A percentile compares a stretch with the other conserved stretches of the same genome.
Conservation (phyloP, 2,113 vertebrate species). For the Corythoichthys haematopterus region DNA sequence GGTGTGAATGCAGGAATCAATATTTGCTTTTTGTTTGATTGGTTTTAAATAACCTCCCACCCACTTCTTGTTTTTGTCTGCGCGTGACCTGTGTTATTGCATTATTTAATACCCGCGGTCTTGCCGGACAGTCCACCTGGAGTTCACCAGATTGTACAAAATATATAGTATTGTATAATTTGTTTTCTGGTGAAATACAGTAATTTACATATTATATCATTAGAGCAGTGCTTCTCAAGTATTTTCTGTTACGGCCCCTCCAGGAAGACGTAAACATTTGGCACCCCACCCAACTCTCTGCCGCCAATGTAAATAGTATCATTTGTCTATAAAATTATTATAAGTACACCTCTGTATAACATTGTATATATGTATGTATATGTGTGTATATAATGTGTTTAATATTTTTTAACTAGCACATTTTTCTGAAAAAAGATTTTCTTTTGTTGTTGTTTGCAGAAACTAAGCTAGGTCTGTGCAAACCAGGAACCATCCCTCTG, state of each 20-base stretch:
- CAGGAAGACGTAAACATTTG: no score
- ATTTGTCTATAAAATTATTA: no score
- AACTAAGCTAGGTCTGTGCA: slow-evolving; percentile 69
- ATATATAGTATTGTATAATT: no score
- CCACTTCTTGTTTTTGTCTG: background rate
- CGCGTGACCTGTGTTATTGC: background rate
- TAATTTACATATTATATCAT: no score
- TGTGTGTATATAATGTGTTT: background rate
- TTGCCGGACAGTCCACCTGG: no score
- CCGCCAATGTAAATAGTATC: no score
- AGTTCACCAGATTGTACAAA: background rate
- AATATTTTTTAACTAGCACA: background rate
- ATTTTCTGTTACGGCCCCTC: no score
- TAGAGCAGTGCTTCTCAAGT: no score
- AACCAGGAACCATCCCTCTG: slow-evolving; percentile 69
- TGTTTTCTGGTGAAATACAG: no score
- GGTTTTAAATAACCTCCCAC: background rate
- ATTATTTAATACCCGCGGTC: background rate
- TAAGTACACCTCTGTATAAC: no score
- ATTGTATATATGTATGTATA: no score
- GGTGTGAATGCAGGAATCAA: background rate
- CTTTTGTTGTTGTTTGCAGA: slow-evolving; percentile 38
- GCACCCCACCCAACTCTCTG: no score
- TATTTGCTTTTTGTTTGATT: background rate
- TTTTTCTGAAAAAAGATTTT: background rate